Percentiles rank a stretch among this genome's conserved stretches.
phyloP scores from a whole-genome alignment of 2,113 vertebrate genomes.

The Mormyrus lacerda region DNA sequence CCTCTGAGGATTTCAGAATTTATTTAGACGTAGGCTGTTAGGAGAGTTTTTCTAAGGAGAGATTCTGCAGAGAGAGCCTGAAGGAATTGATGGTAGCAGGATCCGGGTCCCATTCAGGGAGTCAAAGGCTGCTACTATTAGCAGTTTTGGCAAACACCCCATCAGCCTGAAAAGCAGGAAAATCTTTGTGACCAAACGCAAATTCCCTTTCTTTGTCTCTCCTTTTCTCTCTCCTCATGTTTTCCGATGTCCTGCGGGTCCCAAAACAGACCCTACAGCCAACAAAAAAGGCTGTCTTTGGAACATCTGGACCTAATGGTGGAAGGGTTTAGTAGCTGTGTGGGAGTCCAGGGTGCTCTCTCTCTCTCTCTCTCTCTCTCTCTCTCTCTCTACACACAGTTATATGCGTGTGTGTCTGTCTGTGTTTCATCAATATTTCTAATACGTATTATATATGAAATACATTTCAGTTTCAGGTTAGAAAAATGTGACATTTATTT shows the following conservation, averaged over 20 bases:
- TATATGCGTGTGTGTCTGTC: too few relatives aligned
- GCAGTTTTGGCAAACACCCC: neutral
- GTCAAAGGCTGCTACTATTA: neutral
- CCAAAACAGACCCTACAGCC: slow-evolving; percentile 35
- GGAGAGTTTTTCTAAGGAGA: neutral
- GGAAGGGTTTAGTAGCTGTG: slow-evolving; percentile 35
- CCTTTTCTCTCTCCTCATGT: neutral
- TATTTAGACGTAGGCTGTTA: neutral
- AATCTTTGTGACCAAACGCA: neutral
- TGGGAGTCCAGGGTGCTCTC: neutral
- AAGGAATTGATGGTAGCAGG: neutral
- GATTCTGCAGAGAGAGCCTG: neutral
- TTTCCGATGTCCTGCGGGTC: slow-evolving; percentile 34
- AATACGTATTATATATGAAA: too few relatives aligned
- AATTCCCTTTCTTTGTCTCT: slow-evolving; percentile 31
- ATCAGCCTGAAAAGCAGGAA: neutral
- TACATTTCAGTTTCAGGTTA: too few relatives aligned
- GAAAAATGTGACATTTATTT: too few relatives aligned
- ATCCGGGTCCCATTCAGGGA: neutral
- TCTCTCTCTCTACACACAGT: neutral
- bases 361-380: neutral
- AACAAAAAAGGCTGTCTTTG: slow-evolving; percentile 38
- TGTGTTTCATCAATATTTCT: too few relatives aligned
- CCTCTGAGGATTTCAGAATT: neutral
- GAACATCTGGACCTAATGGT: slow-evolving; percentile 58